phyloP scores from a whole-genome alignment of 2,888 invertebrate genomes.

The Trichogramma evanescens region DNA sequence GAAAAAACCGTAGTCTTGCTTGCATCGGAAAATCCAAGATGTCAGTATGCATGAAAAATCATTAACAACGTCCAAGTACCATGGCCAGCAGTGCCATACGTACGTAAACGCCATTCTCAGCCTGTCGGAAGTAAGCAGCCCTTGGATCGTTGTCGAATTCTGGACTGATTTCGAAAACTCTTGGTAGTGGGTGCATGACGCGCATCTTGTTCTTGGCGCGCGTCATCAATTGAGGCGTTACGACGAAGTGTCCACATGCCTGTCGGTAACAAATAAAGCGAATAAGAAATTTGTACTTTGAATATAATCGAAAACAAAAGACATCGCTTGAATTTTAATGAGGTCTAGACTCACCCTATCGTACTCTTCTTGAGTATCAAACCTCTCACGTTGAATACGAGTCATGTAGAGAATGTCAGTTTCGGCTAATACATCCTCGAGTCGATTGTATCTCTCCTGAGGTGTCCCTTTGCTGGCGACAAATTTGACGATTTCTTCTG shows the following conservation, averaged over 20 bases:
- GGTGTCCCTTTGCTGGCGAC: slow-evolving; percentile 70
- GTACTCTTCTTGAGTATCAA: slow-evolving; percentile 76
- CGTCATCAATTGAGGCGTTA: slow-evolving; percentile 94
- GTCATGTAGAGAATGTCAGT: slow-evolving; percentile 99
- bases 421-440: slow-evolving; percentile 82
- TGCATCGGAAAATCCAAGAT: too few species aligned
- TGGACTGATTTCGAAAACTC: slow-evolving; percentile 88
- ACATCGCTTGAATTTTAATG: not conserved
- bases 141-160: slow-evolving; percentile 94
- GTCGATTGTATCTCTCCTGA: slow-evolving; percentile 64
- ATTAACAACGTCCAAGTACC: slow-evolving; percentile 60
- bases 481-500: slow-evolving; percentile 73
- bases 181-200: slow-evolving; percentile 94
- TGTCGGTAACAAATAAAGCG: slow-evolving; percentile 44
- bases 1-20: too few species aligned
- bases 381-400: slow-evolving; percentile 91
- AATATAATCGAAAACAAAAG: not conserved
- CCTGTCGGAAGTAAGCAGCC: slow-evolving; percentile 97
- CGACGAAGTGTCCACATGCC: slow-evolving; percentile 79
- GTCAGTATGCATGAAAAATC: not conserved
- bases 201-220: slow-evolving; percentile 88
- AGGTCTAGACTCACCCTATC: slow-evolving; percentile 57
- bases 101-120: slow-evolving; percentile 95
- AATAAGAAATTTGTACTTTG: not conserved
- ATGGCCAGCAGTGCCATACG: slow-evolving; percentile 94